A percentile compares a stretch with the other conserved stretches of the same genome.
phyloP scores from a whole-genome alignment of 35 echinoderm and acorn worm species.

The Apostichopus parvimensis region DNA sequence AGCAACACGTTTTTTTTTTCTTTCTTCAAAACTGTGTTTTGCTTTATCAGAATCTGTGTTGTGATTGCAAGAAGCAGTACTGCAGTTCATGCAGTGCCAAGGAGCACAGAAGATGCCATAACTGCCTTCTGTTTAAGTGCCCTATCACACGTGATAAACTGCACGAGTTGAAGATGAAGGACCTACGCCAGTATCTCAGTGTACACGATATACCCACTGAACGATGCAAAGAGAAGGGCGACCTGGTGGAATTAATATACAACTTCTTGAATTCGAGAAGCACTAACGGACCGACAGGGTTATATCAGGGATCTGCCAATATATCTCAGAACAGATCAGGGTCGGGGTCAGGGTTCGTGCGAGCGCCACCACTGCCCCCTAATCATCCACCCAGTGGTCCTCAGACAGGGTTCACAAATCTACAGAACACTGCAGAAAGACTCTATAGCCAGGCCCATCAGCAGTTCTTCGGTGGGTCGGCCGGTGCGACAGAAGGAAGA shows the following conservation, averaged over 20 bases:
- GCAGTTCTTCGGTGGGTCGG: slow-evolving; percentile 46
- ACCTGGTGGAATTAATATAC: slow-evolving; percentile 37
- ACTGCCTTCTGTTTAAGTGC: slow-evolving; percentile 47
- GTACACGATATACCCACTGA: slow-evolving; percentile 38
- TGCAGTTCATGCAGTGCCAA: slow-evolving; percentile 49
- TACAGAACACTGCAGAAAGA: slow-evolving; percentile 22
- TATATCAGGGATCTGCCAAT: slow-evolving; percentile 41
- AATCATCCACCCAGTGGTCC: not conserved
- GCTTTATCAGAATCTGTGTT: slow-evolving; percentile 37
- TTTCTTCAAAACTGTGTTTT: not conserved
- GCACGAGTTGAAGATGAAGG: slow-evolving; percentile 31
- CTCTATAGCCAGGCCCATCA: slow-evolving; percentile 43
- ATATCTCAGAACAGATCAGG: slow-evolving; percentile 50
- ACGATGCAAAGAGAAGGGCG: slow-evolving; percentile 36
- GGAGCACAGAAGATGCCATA: slow-evolving; percentile 47
- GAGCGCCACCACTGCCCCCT: not conserved
- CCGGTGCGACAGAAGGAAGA: not conserved
- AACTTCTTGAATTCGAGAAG: slow-evolving; percentile 39
- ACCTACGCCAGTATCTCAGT: slow-evolving; percentile 50
- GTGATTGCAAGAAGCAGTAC: slow-evolving; percentile 63
- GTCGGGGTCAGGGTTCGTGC: not conserved
- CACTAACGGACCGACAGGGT: slow-evolving; percentile 37
- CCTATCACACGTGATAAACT: slow-evolving; percentile 30
- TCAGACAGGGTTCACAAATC: slow-evolving; percentile 29
- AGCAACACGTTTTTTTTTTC: not conserved